A percentile compares a stretch with the other conserved stretches of the same genome.
phyloP scores from a whole-genome alignment of 2,888 invertebrate species.

The Xiphydria camelus region DNA sequence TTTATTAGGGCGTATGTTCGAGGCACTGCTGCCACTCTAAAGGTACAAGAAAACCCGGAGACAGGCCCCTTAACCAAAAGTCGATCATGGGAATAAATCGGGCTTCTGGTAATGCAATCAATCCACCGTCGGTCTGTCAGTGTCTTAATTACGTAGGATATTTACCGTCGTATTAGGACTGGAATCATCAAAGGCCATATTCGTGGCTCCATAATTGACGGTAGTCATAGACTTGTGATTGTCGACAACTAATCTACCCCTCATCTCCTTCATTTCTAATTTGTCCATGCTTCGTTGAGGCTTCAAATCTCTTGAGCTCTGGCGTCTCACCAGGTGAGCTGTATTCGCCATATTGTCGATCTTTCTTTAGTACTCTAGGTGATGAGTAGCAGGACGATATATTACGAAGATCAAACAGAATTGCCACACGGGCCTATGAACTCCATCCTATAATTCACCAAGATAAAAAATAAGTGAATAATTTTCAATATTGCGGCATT shows the following conservation, averaged over 20 bases:
- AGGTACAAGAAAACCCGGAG: too few relatives aligned
- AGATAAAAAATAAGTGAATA: too few relatives aligned
- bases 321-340: slow-evolving; percentile 84
- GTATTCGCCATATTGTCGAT: slow-evolving; percentile 78
- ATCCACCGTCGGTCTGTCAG: too few relatives aligned
- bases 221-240: slow-evolving; percentile 63
- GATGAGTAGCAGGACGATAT: too few relatives aligned
- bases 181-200: slow-evolving; percentile 76
- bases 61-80: too few relatives aligned
- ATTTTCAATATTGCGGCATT: too few relatives aligned
- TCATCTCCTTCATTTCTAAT: slow-evolving; percentile 83
- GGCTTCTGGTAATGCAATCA: too few relatives aligned
- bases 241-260: slow-evolving; percentile 79
- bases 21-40: too few relatives aligned
- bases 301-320: slow-evolving; percentile 84
- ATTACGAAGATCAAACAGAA: slow-evolving; percentile 27
- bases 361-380: slow-evolving; percentile 7
- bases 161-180: slow-evolving; percentile 61
- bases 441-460: slow-evolving; percentile 47
- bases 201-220: slow-evolving; percentile 83
- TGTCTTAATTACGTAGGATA: neutral
- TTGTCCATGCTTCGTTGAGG: slow-evolving; percentile 80
- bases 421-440: slow-evolving; percentile 33
- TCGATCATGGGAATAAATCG: too few relatives aligned
- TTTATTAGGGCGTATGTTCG: too few relatives aligned